A percentile compares a stretch with the other conserved stretches of the same genome.
phyloP scores from a whole-genome alignment of 2,113 vertebrate genomes.

The Corythornis madagascariensis region DNA sequence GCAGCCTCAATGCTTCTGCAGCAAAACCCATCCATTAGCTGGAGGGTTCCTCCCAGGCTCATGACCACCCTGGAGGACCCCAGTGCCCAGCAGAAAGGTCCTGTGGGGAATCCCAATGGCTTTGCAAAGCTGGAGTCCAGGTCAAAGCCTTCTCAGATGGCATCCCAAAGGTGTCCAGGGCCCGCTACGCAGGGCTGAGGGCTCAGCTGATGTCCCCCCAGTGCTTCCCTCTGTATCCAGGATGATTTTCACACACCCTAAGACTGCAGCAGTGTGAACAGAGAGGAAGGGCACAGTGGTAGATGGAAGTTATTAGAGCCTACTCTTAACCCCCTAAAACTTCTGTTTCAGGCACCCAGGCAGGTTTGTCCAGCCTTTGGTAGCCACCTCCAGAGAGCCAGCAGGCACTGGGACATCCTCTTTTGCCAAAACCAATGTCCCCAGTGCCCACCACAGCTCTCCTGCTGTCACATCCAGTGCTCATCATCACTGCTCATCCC shows the following conservation, averaged over 20 bases:
- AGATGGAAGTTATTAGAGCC: background rate
- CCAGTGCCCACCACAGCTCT: fast-evolving
- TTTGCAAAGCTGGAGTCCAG: background rate
- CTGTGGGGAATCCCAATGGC: background rate
- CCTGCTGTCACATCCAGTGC: fast-evolving
- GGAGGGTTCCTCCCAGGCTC: background rate
- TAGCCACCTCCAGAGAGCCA: background rate
- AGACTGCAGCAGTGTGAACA: fast-evolving
- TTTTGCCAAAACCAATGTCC: background rate
- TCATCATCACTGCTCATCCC: fast-evolving
- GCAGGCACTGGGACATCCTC: background rate
- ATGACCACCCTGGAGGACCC: background rate
- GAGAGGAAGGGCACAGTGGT: background rate
- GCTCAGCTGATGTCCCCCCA: background rate
- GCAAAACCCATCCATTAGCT: background rate
- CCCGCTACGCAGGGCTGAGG: background rate
- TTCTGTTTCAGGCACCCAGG: background rate
- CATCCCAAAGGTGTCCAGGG: background rate
- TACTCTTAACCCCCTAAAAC: background rate
- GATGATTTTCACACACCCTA: background rate
- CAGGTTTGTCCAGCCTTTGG: background rate
- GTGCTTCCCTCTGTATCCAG: background rate
- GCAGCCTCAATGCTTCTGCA: background rate
- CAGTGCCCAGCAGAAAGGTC: background rate
- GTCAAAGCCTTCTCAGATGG: background rate